Conservation (phyloP, 2,113 vertebrate species). For the Neodon shergylaensis region DNA sequence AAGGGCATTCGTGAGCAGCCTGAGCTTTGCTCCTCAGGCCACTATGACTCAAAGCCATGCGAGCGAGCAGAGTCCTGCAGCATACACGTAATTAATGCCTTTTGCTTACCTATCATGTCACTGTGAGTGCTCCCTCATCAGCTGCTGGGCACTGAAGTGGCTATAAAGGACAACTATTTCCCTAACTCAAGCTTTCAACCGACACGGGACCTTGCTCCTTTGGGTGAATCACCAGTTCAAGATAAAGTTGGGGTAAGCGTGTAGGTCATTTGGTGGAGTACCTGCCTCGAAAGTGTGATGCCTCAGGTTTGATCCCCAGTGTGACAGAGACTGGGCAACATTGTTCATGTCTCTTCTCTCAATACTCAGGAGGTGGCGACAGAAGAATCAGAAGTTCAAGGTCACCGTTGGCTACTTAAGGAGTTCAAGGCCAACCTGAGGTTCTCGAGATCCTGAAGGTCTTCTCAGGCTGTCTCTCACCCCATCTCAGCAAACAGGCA, state of each 20-base stretch:
- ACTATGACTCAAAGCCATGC: neutral
- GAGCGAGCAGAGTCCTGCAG: neutral
- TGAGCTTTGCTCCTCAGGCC: neutral
- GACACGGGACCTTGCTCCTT: constrained; percentile 19
- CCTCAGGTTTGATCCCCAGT: neutral
- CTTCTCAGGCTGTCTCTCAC: constrained; percentile 9
- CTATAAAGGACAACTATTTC: constrained; percentile 45
- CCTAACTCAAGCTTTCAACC: neutral
- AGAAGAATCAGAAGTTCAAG: neutral
- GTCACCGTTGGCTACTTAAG: neutral
- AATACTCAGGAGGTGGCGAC: neutral
- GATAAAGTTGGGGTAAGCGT: neutral
- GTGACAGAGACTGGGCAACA: neutral
- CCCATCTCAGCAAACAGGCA: neutral
- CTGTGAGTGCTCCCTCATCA: neutral
- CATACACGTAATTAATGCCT: neutral
- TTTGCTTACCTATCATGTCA: neutral
- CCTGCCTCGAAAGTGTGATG: neutral
- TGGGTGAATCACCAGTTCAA: constrained; percentile 37
- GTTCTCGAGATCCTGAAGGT: neutral
- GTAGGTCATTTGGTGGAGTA: neutral
- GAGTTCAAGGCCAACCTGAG: neutral
- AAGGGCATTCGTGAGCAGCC: neutral
- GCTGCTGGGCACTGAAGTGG: neutral
- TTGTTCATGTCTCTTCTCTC: neutral